Base-by-base conservation (phyloP, 2,888 invertebrate genomes). In the Saturnia japonica region DNA sequence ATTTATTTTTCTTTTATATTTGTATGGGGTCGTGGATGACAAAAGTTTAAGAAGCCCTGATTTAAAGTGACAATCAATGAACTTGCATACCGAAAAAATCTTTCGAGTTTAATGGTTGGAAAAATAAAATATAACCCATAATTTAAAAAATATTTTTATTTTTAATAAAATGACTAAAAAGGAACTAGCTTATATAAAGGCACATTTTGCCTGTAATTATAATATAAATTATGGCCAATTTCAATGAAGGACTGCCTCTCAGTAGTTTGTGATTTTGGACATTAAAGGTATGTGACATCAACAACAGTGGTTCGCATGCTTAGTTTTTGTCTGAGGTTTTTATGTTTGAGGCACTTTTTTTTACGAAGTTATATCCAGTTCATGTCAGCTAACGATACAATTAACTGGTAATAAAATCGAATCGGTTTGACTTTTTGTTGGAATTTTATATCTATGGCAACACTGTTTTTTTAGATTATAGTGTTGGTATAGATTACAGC, bases 101-200 rank as follows among this genome's bases (percentile, higher is more conserved):
- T n/a, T n/a, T n/a, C 47, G 25, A 57, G 6, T 11, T 57, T n/a
- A 22, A n/a, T 40, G 64, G 9, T 60, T 25, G 40, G 34, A n/a
- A 68, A 78, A 78, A 80, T 71, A 76, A 80, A 79, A 78, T 57
- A n/a, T 34, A 47, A 60, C 68, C 71, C 62, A n/a, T 73, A 75
- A 77, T 74, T 84, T 82, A 84, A 78, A 89, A 88, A 91, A 90
- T 87, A 88, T 71, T 77, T 88, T 85, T 87, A 85, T 82, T 90
- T 85, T 12, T 60, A 83, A 83, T 85, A 85, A 88, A 89, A 87
- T 90, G 88, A 89, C 90, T 91, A 81, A 77, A 81, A 87, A 88
- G 85, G 86, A 88, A 88, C 86, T 86, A 79, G 78, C 87, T 87
- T 88, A 88, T 66, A 79, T 77, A 84, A 89, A 90, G 91, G 91